Base-by-base conservation (phyloP, 2,113 vertebrate species). In the Tursiops truncatus region DNA sequence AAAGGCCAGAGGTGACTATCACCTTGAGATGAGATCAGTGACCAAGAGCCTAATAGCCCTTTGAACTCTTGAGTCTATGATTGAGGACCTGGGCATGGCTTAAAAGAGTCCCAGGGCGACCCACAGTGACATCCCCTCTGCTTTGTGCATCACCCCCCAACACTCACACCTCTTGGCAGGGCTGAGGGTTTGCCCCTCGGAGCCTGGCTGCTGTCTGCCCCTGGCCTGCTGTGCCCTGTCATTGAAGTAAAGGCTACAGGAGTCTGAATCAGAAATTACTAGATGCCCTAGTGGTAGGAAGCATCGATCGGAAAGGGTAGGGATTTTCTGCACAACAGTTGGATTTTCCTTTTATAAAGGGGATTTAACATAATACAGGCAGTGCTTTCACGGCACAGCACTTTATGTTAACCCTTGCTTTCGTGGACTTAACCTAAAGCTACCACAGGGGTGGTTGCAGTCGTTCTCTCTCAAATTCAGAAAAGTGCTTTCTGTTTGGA, bases 301-400 rank as follows among this genome's bases (percentile, higher is more conserved):
- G 98, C 98, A 99, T 99, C 98, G 99, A 99, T 99, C 98, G 98
- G 98, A 98, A 99, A 98, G 97, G 97, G 99, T 98, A 98, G 98
- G 98, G 99, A 99, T 99, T 99, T 99, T 99, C 98, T 98, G 97
- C 98, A 96, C 98, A 98, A 98, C 98, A 98, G 99, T 98, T 99
- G 99, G 98, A 99, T 98, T 99, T 99, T 99, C 99, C 98, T 98
- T 98, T 99, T 98, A 91, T 98, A 96, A 98, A 99, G 98, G 98
- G 96, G 98, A 97, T 98, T 98, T 99, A 99, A 99, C 99, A 99
- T 99, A 99, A 99, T 98, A 98, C 98, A 98, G 98, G 77, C 63
- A 28, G 93, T 3, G 70, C 96, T 89, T 60, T 94, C 87, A 85
- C 95, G 93, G 97, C 95, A 86, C 71, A 94, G 95, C 70, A 62